phyloP scores from a whole-genome alignment of 2,797 vertebrate genomes.

The Rachycentron canadum region DNA sequence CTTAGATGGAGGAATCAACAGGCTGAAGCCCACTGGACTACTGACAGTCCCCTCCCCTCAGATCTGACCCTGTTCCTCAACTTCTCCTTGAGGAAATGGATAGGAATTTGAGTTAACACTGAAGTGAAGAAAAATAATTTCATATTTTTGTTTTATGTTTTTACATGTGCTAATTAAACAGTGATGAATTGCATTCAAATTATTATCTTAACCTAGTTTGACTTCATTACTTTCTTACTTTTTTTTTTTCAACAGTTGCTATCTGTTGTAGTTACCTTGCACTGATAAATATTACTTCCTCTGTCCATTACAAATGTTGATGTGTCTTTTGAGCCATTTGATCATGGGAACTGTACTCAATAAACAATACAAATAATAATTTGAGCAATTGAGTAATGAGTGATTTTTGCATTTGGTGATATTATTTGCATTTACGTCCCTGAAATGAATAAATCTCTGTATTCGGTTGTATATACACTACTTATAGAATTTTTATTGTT shows the following conservation, averaged over 20 bases:
- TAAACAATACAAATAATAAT: slow-evolving; percentile 5
- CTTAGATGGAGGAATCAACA: slow-evolving; percentile 97
- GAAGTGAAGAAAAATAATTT: background rate
- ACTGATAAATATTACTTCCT: slow-evolving; percentile 18
- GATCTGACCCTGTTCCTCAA: slow-evolving; percentile 83
- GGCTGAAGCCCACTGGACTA: slow-evolving; percentile 95
- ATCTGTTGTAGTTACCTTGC: slow-evolving; percentile 17
- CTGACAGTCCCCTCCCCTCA: slow-evolving; percentile 96
- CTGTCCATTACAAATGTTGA: background rate
- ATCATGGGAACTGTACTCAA: background rate
- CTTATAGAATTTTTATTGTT: background rate
- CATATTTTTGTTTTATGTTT: background rate
- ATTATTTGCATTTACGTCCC: slow-evolving; percentile 11
- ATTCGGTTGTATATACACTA: background rate
- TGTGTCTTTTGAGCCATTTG: slow-evolving; percentile 6
- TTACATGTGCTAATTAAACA: slow-evolving; percentile 6
- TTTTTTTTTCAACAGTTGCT: background rate
- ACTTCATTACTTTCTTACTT: background rate
- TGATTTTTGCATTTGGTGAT: slow-evolving; percentile 30
- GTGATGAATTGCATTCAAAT: background rate
- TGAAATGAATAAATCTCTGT: background rate
- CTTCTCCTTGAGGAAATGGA: slow-evolving; percentile 1
- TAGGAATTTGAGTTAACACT: background rate
- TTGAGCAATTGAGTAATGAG: too few relatives aligned
- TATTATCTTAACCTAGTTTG: background rate